Conservation (phyloP, 2,113 vertebrate species). For the Zosterops pallidus region DNA sequence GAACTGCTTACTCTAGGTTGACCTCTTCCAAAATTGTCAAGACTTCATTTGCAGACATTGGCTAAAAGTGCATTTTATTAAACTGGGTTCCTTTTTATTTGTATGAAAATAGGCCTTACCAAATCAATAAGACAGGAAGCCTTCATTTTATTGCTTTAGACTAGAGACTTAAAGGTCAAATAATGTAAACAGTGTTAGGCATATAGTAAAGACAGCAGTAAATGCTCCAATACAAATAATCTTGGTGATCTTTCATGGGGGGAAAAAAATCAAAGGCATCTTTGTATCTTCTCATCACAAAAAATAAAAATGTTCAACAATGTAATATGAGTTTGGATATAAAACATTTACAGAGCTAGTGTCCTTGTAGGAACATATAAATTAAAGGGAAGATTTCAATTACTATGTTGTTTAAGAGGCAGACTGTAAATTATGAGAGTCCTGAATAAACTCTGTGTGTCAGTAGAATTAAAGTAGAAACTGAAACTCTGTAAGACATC, state of each 20-base stretch:
- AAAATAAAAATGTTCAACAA: background rate
- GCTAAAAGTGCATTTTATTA: slow-evolving; percentile 78
- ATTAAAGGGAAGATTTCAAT: background rate
- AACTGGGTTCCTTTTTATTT: slow-evolving; percentile 80
- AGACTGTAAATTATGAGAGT: background rate
- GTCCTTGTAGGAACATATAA: background rate
- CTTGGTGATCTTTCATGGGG: background rate
- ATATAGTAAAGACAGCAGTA: slow-evolving; percentile 56
- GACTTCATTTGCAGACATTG: slow-evolving; percentile 69
- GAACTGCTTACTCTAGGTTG: slow-evolving; percentile 68
- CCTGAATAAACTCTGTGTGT: background rate
- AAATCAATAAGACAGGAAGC: slow-evolving; percentile 78
- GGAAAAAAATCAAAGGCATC: background rate
- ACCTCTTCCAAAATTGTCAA: slow-evolving; percentile 71
- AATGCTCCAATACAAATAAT: slow-evolving; percentile 54
- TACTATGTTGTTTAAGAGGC: background rate
- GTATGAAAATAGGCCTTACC: slow-evolving; percentile 67
- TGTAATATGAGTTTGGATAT: background rate
- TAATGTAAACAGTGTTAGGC: slow-evolving; percentile 68
- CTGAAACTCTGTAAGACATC: background rate
- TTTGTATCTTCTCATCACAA: background rate
- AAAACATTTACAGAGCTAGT: background rate
- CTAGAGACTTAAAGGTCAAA: slow-evolving; percentile 69
- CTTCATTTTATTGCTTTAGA: slow-evolving; percentile 77
- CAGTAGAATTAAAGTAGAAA: background rate